These are phyloP conservation scores for Rhea americana DNA, from an alignment of 2,113 vertebrate species.

Conservation along the genomic window DNA sequence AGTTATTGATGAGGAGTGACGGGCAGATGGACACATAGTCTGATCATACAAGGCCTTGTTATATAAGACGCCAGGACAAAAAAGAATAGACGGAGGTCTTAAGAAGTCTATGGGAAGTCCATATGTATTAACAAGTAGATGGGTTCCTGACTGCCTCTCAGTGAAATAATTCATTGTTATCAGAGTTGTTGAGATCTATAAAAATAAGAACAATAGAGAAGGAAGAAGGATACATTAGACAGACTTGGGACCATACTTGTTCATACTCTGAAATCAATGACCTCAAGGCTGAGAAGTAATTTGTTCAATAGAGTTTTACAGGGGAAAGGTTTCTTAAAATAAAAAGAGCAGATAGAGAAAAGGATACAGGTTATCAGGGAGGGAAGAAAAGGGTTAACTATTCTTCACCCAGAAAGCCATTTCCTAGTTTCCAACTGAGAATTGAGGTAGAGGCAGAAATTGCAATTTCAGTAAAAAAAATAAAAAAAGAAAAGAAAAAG, in stretches of 20 bases:
- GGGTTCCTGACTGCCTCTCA: background rate
- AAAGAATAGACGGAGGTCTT: background rate
- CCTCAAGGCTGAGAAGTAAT: background rate
- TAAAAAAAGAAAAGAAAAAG: fast-evolving
- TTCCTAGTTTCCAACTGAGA: background rate
- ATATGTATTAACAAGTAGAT: background rate
- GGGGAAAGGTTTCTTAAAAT: background rate
- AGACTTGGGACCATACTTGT: background rate
- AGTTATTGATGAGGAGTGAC: constrained; percentile 52
- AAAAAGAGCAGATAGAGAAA: background rate
- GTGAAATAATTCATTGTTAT: background rate
- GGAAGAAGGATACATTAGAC: background rate
- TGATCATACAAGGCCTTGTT: constrained; percentile 39
- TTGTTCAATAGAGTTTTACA: background rate
- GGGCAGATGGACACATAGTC: constrained; percentile 31
- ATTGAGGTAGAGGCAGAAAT: background rate
- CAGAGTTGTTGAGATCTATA: background rate
- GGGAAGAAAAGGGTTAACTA: constrained; percentile 26
- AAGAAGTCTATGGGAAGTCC: background rate
- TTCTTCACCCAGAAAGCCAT: background rate
- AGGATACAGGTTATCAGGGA: background rate
- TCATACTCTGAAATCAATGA: background rate
- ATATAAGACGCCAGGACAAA: constrained; percentile 3
- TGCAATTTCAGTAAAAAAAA: background rate
- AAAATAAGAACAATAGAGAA: background rate